Evolutionary conservation across 2,113 vertebrate genomes (phyloP).

Genomic region (Cyanoderma ruficeps): DNA sequence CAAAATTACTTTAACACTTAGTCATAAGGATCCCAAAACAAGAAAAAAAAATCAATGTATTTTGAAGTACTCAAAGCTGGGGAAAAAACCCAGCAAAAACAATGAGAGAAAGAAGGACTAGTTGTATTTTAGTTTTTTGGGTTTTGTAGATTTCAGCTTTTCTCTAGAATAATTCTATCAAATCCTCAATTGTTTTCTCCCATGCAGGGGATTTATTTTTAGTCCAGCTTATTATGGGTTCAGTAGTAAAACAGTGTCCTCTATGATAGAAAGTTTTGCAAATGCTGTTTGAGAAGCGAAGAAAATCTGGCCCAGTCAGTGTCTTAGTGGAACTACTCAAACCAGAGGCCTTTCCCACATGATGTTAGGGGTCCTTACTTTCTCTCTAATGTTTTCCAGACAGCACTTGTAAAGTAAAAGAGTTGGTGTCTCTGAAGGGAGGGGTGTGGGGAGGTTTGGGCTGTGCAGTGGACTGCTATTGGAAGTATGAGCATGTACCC

Average conservation of each 20-base stretch:
- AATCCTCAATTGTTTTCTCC: not conserved
- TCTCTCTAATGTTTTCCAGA: not conserved
- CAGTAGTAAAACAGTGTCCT: not conserved
- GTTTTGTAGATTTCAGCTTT: not conserved
- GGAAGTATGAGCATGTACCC: fast-evolving
- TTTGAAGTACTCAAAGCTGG: not conserved
- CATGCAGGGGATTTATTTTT: not conserved
- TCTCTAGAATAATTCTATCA: not conserved
- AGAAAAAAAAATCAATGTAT: not conserved
- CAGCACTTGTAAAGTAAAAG: not conserved
- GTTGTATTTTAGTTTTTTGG: not conserved
- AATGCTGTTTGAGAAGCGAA: not conserved
- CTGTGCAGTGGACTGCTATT: not conserved
- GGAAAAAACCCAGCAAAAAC: not conserved
- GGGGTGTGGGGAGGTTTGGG: not conserved
- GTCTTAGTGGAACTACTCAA: not conserved
- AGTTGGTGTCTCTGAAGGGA: not conserved
- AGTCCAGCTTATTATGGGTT: not conserved
- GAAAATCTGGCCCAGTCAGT: not conserved
- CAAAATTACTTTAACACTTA: not conserved
- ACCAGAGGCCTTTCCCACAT: not conserved
- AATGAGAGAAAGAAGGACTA: not conserved
- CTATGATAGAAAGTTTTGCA: not conserved
- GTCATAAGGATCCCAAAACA: not conserved
- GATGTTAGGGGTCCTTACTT: not conserved